These are phyloP conservation scores for Micromussa lordhowensis DNA, from an alignment of 92 coral and sea anemone species.

Conservation along the genomic window DNA sequence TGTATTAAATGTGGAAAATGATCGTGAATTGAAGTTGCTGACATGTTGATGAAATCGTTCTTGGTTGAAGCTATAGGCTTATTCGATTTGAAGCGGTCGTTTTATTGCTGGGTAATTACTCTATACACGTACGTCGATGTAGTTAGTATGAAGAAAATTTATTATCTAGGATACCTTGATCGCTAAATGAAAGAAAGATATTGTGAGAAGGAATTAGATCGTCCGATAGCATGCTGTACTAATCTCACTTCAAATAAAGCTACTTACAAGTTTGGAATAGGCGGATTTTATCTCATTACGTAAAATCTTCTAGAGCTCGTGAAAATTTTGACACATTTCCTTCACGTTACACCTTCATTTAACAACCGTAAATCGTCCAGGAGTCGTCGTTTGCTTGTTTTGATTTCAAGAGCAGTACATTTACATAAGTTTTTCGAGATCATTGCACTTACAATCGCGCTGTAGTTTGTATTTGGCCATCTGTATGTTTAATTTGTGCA, in stretches of 20 bases:
- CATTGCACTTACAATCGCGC: background rate
- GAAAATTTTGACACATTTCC: background rate
- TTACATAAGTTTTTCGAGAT: too few relatives aligned
- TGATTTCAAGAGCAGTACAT: background rate
- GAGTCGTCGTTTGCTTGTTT: background rate
- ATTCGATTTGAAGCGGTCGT: background rate
- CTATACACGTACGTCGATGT: background rate
- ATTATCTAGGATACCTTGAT: background rate
- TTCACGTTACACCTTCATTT: background rate
- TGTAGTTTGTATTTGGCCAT: background rate
- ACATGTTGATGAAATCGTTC: background rate
- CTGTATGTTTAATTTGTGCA: too few relatives aligned
- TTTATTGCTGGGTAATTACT: background rate
- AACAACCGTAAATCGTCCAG: background rate
- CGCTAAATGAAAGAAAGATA: too few relatives aligned
- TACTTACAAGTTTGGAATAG: background rate
- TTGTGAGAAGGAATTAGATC: background rate
- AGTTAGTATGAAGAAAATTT: background rate
- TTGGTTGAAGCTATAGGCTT: background rate
- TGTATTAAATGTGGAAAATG: background rate
- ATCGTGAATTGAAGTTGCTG: background rate
- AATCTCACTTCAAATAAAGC: constrained; percentile 5
- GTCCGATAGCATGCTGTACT: background rate
- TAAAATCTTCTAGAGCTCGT: background rate
- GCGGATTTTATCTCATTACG: background rate